Percentiles rank a stretch among this genome's conserved stretches.
Evolutionary conservation across 2,888 invertebrate species (phyloP).

Genomic region (Hydrotaea cyrtoneurina): DNA sequence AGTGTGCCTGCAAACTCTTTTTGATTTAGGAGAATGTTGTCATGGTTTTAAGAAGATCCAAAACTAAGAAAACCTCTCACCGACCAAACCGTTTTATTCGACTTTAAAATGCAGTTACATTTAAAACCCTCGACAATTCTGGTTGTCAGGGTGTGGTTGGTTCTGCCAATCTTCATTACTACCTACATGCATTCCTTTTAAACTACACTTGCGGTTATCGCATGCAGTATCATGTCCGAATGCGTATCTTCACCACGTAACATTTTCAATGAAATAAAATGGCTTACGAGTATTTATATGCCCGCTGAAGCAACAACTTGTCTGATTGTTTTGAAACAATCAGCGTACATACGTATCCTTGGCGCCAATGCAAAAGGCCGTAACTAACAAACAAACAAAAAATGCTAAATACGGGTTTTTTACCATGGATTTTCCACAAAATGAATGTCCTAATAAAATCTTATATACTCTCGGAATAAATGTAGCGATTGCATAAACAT

Average conservation of each 20-base stretch:
- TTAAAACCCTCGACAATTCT: too few relatives aligned
- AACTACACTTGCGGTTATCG: constrained; percentile 17
- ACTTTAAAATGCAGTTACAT: too few relatives aligned
- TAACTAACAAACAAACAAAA: neutral
- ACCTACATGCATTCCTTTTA: neutral
- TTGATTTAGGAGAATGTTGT: too few relatives aligned
- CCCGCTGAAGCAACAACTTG: neutral
- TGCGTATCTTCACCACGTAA: constrained; percentile 11
- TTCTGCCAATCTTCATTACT: neutral
- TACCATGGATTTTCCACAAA: too few relatives aligned
- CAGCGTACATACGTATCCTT: neutral
- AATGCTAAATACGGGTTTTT: too few relatives aligned
- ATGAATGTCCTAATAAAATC: neutral
- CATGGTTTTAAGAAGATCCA: too few relatives aligned
- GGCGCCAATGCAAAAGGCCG: neutral
- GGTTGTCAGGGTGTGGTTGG: neutral
- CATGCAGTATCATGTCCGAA: neutral
- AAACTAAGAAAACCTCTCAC: too few relatives aligned
- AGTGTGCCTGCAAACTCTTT: too few relatives aligned
- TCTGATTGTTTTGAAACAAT: neutral
- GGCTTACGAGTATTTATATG: neutral
- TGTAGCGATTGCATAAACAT: neutral
- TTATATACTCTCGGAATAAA: too few relatives aligned
- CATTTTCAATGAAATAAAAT: constrained; percentile 28
- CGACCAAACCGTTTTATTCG: too few relatives aligned